Base-by-base conservation (phyloP, 2,797 vertebrate species). In the Lacerta bilineata region DNA sequence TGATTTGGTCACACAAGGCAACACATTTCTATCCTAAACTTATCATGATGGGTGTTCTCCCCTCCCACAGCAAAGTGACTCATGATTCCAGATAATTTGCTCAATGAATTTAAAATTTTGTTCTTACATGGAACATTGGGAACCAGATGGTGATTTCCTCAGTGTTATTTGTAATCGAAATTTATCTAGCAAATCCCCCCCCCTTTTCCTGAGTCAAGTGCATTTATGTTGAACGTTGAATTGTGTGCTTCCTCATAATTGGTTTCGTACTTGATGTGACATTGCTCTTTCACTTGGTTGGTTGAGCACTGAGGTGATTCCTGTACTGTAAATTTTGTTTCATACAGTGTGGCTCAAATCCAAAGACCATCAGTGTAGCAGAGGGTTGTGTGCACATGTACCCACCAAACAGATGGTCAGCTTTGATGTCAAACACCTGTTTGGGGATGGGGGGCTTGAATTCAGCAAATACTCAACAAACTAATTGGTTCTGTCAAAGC, bases 41-140 rank as follows among this genome's bases (percentile, higher is more conserved):
- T 88, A 41, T 78, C 55, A 27, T 88, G 74, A 75, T 78, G 78
- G 86, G 15, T 90, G 78, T 87, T 89, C 75, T 86, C 41, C 29
- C 18, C 1, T 55, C 27, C 15, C 23, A 80, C 39, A 92, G 66
- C 85, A 91, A 90, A 87, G 68, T 91, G 83, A 90, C 91, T 88
- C 90, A 93, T 92, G 87, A 76, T 90, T 90, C 64, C 84, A 89
- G 85, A 87, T 87, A 83, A 64, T 87, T 80, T 92, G 94, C 74
- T 85, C 90, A 91, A 91, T 92, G 88, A 94, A 90, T 71, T 85
- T 81, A 75, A 92, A 87, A 80, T 0, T 0, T 90, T 78, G 91
- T 94, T 82, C 61, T 93, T 86, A 72, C 59, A 50, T 91, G 78
- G 77, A 86, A 61, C 55, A 36, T 91, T 83, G 91, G 36, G 85